These are phyloP conservation scores for Gallinago nigripennis DNA, from an alignment of 2,797 vertebrate species.

Conservation along the genomic window DNA sequence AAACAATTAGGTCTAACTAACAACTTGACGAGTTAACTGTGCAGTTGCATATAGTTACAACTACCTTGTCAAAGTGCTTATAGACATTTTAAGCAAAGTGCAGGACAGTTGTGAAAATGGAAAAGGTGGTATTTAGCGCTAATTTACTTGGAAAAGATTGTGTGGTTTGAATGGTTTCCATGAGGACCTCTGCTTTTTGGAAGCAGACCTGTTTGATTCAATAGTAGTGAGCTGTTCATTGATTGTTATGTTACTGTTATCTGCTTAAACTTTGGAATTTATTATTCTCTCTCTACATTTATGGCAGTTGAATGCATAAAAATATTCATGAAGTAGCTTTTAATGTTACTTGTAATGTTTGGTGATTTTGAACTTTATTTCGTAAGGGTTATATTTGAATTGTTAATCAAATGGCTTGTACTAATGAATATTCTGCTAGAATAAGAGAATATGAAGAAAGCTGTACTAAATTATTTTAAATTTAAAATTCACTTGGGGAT, in stretches of 20 bases:
- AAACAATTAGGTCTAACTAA: background rate
- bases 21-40: background rate
- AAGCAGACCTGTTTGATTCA: background rate
- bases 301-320: background rate
- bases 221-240: background rate
- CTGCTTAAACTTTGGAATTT: background rate
- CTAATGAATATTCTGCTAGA: background rate
- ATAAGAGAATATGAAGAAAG: background rate
- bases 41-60: background rate
- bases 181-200: background rate
- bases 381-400: background rate
- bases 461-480: background rate
- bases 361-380: background rate
- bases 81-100: background rate
- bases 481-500: background rate
- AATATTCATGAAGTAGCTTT: background rate
- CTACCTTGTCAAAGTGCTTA: background rate
- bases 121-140: background rate
- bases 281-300: background rate
- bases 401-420: background rate
- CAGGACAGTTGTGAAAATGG: background rate
- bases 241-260: background rate
- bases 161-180: rapidly evolving
- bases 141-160: background rate
- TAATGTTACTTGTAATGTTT: background rate